A percentile compares a stretch with the other conserved stretches of the same genome.
Evolutionary conservation across 1,140 invertebrate genomes (phyloP).

Genomic region (Rhagoletis pomonella): DNA sequence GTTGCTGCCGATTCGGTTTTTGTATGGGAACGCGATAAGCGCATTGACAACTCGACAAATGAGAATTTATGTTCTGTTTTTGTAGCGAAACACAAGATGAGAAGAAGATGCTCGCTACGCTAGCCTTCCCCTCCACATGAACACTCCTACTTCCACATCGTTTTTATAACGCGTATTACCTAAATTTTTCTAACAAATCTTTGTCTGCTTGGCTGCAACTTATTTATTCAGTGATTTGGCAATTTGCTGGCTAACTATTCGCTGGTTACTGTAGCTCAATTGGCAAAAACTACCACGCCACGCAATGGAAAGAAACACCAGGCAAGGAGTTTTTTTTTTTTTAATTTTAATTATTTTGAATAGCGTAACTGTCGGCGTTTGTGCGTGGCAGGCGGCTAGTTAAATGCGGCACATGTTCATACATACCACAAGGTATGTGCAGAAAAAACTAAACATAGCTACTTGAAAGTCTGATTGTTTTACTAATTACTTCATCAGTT

Average conservation of each 20-base stretch:
- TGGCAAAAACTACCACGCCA: background rate
- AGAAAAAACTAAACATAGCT: background rate
- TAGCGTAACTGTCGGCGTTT: background rate
- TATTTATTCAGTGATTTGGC: conserved; percentile 48
- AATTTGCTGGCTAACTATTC: conserved; percentile 9
- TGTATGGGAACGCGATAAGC: background rate
- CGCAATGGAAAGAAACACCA: background rate
- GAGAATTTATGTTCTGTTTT: background rate
- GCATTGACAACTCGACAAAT: conserved; percentile 38
- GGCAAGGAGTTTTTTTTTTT: background rate
- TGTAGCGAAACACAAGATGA: background rate
- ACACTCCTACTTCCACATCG: too few relatives aligned
- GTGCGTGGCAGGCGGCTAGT: conserved; percentile 9
- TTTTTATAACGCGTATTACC: too few relatives aligned
- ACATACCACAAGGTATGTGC: background rate
- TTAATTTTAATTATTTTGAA: background rate
- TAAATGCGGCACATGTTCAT: background rate
- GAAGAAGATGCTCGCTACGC: too few relatives aligned
- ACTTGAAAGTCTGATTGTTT: conserved; percentile 30
- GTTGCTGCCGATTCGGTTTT: conserved; percentile 22
- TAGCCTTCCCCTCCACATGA: too few relatives aligned
- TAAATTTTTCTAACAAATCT: too few relatives aligned
- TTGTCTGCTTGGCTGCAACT: background rate
- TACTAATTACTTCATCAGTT: conserved; percentile 17
- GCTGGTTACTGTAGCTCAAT: background rate